A percentile compares a stretch with the other conserved stretches of the same genome.
These are phyloP conservation scores for Penaeus indicus DNA, from an alignment of 1,140 invertebrate species.

Conservation along the genomic window DNA sequence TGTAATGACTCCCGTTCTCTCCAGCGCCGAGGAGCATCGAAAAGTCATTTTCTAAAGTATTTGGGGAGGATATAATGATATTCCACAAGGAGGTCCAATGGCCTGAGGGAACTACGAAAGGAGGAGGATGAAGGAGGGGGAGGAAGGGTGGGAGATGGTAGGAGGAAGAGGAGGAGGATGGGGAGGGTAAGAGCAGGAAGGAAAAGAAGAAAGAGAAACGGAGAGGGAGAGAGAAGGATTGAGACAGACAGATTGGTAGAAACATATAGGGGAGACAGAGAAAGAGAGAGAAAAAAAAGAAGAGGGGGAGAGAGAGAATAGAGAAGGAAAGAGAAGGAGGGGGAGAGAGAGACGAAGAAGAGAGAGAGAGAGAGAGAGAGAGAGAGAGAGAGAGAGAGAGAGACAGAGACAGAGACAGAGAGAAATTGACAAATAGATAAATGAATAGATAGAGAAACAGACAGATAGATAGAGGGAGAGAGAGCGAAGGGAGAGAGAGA, in stretches of 20 bases:
- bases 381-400: no score
- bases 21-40: constrained; percentile 10
- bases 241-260: not conserved
- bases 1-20: not conserved
- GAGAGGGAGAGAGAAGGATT: not conserved
- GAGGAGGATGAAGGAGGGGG: constrained; percentile 11
- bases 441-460: no score
- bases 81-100: not conserved
- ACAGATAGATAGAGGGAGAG: no score
- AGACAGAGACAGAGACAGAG: no score
- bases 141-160: not conserved
- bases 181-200: not conserved
- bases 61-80: constrained; percentile 28
- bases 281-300: no score
- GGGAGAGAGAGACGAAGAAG: no score
- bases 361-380: no score
- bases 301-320: no score
- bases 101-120: not conserved
- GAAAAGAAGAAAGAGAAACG: not conserved
- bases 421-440: no score
- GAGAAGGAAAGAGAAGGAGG: no score
- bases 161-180: not conserved
- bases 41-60: constrained; percentile 42
- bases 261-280: no score
- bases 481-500: no score